phyloP scores from a whole-genome alignment of 2,113 vertebrate species.

The Sphyrna mokarran region DNA sequence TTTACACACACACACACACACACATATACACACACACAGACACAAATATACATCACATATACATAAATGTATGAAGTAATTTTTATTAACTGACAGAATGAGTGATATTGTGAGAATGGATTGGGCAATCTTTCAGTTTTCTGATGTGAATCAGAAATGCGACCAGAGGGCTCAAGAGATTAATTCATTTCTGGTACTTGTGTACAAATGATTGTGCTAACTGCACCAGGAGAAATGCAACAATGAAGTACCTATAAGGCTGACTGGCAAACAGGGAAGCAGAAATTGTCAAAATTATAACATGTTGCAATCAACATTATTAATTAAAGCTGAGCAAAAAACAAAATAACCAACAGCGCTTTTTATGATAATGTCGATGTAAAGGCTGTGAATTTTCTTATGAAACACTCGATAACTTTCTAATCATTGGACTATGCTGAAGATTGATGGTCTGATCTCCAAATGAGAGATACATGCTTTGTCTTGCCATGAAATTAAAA shows the following conservation, averaged over 20 bases:
- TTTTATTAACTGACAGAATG: background rate
- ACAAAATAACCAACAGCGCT: background rate
- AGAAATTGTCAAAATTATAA: background rate
- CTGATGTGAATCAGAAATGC: background rate
- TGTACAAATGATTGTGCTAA: background rate
- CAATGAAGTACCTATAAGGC: too few species aligned
- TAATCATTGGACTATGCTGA: background rate
- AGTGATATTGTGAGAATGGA: background rate
- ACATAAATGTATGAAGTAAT: background rate
- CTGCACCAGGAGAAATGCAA: background rate
- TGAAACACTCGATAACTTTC: background rate
- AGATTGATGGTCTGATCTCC: background rate
- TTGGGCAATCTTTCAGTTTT: background rate
- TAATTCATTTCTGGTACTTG: background rate
- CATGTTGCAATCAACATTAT: background rate
- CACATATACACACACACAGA: background rate
- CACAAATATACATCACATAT: background rate
- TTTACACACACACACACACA: background rate
- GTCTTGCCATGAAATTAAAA: constrained; percentile 39
- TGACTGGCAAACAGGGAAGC: background rate
- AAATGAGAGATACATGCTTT: background rate
- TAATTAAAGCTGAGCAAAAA: background rate
- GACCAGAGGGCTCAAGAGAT: background rate
- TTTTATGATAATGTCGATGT: background rate
- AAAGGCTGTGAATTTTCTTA: background rate